Evolutionary conservation across 2,797 vertebrate species (phyloP).

Genomic region (Microctenopoma steveboyesi): DNA sequence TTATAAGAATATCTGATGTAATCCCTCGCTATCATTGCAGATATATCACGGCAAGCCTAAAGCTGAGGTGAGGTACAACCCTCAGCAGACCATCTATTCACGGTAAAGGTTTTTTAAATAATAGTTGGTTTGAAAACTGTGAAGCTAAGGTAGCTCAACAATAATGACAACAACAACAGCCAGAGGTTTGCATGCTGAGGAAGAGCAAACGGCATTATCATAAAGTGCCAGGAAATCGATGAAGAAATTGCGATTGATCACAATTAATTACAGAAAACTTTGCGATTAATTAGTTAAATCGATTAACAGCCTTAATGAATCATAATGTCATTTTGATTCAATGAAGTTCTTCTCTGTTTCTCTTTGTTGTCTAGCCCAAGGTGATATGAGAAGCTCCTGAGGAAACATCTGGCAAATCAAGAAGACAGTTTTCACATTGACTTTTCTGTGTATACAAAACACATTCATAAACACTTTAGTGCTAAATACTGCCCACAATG

Average conservation of each 20-base stretch:
- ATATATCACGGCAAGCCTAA: slow-evolving; percentile 20
- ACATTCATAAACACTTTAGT: slow-evolving; percentile 38
- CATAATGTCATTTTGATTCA: slow-evolving; percentile 37
- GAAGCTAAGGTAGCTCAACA: slow-evolving; percentile 4
- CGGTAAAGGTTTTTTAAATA: neutral
- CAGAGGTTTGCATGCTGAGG: slow-evolving; percentile 31
- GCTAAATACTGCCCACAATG: slow-evolving; percentile 35
- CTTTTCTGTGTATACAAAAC: slow-evolving; percentile 50
- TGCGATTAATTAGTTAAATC: too few relatives aligned
- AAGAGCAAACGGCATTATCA: slow-evolving; percentile 48
- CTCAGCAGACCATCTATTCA: slow-evolving; percentile 23
- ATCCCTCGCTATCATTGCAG: too few relatives aligned
- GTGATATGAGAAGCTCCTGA: slow-evolving; percentile 68
- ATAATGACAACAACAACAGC: neutral
- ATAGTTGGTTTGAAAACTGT: neutral
- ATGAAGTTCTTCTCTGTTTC: slow-evolving; percentile 57
- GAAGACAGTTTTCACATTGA: slow-evolving; percentile 59
- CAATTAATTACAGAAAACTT: too few relatives aligned
- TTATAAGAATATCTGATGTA: too few relatives aligned
- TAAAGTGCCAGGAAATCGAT: too few relatives aligned
- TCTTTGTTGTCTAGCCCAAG: slow-evolving; percentile 67
- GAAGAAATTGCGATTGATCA: too few relatives aligned
- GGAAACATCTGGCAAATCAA: slow-evolving; percentile 78
- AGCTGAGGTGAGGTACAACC: slow-evolving; percentile 34
- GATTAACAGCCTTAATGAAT: too few relatives aligned